Evolutionary conservation across 1,140 invertebrate species (phyloP), one percentile per base, ranked within the genome.

Genomic region (Asobara japonica): DNA sequence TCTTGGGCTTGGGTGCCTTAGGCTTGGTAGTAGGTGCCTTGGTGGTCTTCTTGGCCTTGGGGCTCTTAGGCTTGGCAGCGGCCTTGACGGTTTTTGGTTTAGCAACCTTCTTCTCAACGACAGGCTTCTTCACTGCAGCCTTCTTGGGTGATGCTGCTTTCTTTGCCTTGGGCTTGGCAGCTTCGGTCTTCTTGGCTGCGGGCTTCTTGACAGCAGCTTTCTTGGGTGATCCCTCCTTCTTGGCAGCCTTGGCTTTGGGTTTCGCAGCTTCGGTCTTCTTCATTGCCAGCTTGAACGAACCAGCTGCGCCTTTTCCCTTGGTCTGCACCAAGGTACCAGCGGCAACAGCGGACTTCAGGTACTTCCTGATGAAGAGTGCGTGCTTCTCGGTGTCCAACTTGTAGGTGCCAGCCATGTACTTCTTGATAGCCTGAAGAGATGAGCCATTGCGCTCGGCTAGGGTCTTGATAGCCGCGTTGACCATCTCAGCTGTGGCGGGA

Each of bases 371-470:
- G 84, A 90, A 91, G 11, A 88, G 89, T 2, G 89, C 86, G 67
- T 89, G 76, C 79, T 90, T 90, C 66, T 90, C 88, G 18, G 87
- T 85, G 80, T 91, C 90, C 22, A 90, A 83, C 64, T 89, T 90
- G 84, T 90, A 91, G 67, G 86, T 88, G 13, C 87, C 83, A 33
- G 85, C 78, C 61, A 91, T 89, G 82, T 91, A 91, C 79, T 91
- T 92, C 80, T 91, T 91, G 80, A 92, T 91, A 16, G 90, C 90
- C 75, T 89, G 86, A 29, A 91, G 82, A 0, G 90, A 91, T 4
- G 89, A 91, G 10, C 90, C 90, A 71, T 88, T 88, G 51, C 89
- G 85, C 74, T 91, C 90, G 75, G 91, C 91, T 70, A 92, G 80
- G 41, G 82, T 85, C 66, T 85, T 87, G 76, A 93, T 91, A 25